Evolutionary conservation across 2,888 invertebrate genomes (phyloP).

Genomic region (Rhopalosiphum nymphaeae): DNA sequence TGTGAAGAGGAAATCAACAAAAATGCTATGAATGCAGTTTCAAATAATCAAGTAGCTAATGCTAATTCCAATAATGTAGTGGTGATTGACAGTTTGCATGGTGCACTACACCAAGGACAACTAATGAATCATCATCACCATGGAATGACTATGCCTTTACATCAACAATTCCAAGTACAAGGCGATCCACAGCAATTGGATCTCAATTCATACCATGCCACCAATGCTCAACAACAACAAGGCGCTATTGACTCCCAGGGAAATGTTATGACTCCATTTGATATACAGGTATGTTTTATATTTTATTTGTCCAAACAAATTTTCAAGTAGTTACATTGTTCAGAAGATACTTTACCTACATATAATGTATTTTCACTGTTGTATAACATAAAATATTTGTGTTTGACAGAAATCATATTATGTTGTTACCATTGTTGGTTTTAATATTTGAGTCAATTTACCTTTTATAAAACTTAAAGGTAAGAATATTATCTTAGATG

Average conservation of each 20-base stretch:
- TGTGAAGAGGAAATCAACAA: constrained; percentile 84
- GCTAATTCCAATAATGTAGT: constrained; percentile 67
- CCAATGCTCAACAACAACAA: constrained; percentile 62
- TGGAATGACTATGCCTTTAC: constrained; percentile 62
- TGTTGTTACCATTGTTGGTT: too few relatives aligned
- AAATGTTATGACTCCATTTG: constrained; percentile 73
- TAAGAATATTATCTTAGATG: too few relatives aligned
- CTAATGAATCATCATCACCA: constrained; percentile 61
- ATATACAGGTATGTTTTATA: constrained; percentile 79
- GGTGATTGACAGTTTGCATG: constrained; percentile 67
- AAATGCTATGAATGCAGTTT: constrained; percentile 69
- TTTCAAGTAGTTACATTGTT: background rate
- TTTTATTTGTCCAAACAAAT: background rate
- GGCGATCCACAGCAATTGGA: constrained; percentile 58
- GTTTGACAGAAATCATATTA: too few relatives aligned
- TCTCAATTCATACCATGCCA: constrained; percentile 55
- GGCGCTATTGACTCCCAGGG: constrained; percentile 59
- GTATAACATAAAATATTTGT: too few relatives aligned
- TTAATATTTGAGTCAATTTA: too few relatives aligned
- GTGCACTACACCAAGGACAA: constrained; percentile 66
- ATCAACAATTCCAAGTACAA: constrained; percentile 62
- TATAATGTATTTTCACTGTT: too few relatives aligned
- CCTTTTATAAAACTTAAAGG: too few relatives aligned
- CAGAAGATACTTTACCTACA: too few relatives aligned
- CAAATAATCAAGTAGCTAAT: constrained; percentile 63